Evolutionary conservation across 2,113 vertebrate species (phyloP).

Genomic region (Dinomys branickii): DNA sequence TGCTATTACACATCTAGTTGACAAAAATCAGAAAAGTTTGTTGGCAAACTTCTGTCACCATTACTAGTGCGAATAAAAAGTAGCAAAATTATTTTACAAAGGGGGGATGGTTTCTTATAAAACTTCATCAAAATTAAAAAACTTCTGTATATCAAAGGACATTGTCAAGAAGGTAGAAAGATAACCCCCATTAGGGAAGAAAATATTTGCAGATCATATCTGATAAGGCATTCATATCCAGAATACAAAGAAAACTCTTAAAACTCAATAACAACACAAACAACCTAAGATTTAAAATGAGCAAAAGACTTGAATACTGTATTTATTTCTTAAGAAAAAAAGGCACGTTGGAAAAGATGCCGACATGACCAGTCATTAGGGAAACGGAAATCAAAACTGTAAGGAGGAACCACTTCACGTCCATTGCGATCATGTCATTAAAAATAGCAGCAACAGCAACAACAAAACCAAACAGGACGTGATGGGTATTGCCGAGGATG

Average conservation of each 20-base stretch:
- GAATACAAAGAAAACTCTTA: background rate
- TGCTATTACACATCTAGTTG: background rate
- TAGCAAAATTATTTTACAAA: background rate
- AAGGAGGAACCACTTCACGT: background rate
- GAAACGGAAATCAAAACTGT: background rate
- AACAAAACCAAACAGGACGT: background rate
- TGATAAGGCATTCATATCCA: background rate
- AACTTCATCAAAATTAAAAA: background rate
- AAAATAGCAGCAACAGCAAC: background rate
- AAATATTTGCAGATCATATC: background rate
- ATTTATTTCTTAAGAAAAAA: background rate
- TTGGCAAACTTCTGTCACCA: background rate
- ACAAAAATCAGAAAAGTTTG: background rate
- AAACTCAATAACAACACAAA: background rate
- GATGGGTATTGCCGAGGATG: background rate
- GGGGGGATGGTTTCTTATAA: background rate
- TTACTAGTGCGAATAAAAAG: background rate
- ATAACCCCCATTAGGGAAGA: background rate
- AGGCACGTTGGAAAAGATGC: background rate
- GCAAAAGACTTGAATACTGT: background rate
- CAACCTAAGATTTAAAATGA: background rate
- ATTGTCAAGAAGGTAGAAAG: background rate
- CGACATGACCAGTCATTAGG: background rate
- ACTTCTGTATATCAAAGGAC: background rate
- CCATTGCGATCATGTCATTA: background rate